phyloP scores from a whole-genome alignment of 1,140 invertebrate species.

The Acromyrmex echinatior region DNA sequence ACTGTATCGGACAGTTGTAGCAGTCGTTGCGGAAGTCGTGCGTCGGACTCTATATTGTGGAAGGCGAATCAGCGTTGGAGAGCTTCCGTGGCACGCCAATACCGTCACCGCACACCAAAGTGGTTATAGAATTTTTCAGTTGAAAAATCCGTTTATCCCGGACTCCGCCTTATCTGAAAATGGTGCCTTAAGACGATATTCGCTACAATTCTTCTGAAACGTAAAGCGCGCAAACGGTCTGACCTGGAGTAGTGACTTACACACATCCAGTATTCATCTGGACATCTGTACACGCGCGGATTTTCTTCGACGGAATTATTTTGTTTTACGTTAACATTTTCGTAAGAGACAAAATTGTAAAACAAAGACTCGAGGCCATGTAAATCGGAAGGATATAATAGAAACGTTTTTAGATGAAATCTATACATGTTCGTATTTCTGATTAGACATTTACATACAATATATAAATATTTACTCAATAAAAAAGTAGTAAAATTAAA shows the following conservation, averaged over 20 bases:
- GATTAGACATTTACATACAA: too few species aligned
- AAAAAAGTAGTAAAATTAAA: too few species aligned
- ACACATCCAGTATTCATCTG: not conserved
- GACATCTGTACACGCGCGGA: not conserved
- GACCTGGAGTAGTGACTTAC: not conserved
- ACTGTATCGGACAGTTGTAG: slow-evolving; percentile 64
- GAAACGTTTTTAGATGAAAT: not conserved
- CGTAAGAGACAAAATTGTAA: not conserved
- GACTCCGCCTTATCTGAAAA: slow-evolving; percentile 49
- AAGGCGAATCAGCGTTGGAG: slow-evolving; percentile 54
- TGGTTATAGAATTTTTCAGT: slow-evolving; percentile 62
- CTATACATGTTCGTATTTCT: not conserved
- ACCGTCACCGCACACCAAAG: slow-evolving; percentile 58
- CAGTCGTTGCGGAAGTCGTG: slow-evolving; percentile 58
- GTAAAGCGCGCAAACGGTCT: slow-evolving; percentile 1
- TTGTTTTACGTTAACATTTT: not conserved
- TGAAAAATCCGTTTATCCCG: slow-evolving; percentile 61
- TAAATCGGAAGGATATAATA: not conserved
- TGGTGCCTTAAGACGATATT: slow-evolving; percentile 39
- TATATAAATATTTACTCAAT: too few species aligned
- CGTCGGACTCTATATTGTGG: slow-evolving; percentile 49
- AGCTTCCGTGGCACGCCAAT: slow-evolving; percentile 52
- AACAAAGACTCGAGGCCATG: not conserved
- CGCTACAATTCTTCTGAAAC: slow-evolving; percentile 38
- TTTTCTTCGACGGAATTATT: slow-evolving; percentile 2